Percentiles rank a stretch among this genome's conserved stretches.
These are phyloP conservation scores for Polyergus mexicanus DNA, from an alignment of 1,140 invertebrate genomes.

Conservation along the genomic window DNA sequence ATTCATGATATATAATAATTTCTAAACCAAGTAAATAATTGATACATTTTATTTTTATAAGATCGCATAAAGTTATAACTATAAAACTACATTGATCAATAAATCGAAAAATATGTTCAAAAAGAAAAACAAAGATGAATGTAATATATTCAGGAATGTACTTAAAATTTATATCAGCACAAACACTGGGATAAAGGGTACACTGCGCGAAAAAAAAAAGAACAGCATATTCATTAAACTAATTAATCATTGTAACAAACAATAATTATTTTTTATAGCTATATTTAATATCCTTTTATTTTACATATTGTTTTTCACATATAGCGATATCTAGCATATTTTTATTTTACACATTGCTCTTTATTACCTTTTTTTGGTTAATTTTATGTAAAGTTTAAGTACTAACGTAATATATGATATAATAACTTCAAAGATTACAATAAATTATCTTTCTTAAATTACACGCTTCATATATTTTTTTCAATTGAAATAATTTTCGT, in stretches of 20 bases:
- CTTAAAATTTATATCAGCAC: conserved; percentile 74
- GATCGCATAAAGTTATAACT: conserved; percentile 31
- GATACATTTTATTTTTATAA: conserved; percentile 33
- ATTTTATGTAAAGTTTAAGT: conserved; percentile 1
- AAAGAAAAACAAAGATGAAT: conserved; percentile 4
- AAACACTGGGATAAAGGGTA: conserved; percentile 83
- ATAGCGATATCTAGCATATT: conserved; percentile 15
- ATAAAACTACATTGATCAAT: background rate
- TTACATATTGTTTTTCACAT: conserved; percentile 7
- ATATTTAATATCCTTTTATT: conserved; percentile 38
- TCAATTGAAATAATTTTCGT: conserved; percentile 27
- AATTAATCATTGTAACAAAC: conserved; percentile 9
- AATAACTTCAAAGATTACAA: background rate
- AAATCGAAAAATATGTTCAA: background rate
- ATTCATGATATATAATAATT: conserved; percentile 10
- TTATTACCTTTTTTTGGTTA: conserved; percentile 14
- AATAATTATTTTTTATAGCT: conserved; percentile 21
- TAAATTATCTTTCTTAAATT: conserved; percentile 36
- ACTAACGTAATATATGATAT: background rate
- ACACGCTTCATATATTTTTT: background rate
- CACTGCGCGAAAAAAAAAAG: conserved; percentile 36
- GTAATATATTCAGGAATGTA: conserved; percentile 51
- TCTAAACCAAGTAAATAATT: background rate
- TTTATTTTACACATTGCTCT: conserved; percentile 34
- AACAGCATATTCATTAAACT: conserved; percentile 37